These are phyloP conservation scores for Hydrotaea diabolus DNA, from an alignment of 2,888 invertebrate species.

Conservation along the genomic window DNA sequence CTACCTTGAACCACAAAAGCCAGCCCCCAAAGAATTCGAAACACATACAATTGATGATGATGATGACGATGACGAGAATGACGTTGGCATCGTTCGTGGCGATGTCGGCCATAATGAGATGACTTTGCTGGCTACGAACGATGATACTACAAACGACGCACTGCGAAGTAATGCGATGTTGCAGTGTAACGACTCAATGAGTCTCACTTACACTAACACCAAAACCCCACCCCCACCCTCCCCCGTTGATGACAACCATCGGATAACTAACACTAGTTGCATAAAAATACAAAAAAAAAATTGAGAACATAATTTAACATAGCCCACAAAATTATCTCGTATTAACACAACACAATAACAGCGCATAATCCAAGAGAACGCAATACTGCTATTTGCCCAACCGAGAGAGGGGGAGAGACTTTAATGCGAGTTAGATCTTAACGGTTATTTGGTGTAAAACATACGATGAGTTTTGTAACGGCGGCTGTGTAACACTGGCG, in stretches of 20 bases:
- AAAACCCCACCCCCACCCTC: neutral
- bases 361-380: conserved; percentile 42
- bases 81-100: conserved; percentile 29
- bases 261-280: conserved; percentile 62
- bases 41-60: conserved; percentile 33
- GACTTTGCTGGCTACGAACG: conserved; percentile 10
- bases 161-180: conserved; percentile 2
- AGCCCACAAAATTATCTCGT: neutral
- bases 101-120: neutral
- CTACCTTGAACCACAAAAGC: conserved; percentile 58
- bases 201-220: conserved; percentile 19
- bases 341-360: conserved; percentile 7
- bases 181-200: conserved; percentile 8
- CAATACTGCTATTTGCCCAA: neutral
- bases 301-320: conserved; percentile 15
- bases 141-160: neutral
- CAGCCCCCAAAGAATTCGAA: conserved; percentile 48
- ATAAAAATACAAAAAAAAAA: conserved; percentile 34
- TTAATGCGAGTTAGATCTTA: neutral
- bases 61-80: conserved; percentile 42
- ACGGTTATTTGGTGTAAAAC: neutral
- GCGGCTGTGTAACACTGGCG: neutral
- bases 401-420: conserved; percentile 26
- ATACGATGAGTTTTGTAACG: neutral
- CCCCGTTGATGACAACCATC: neutral